Base-by-base conservation (phyloP, 1,140 invertebrate genomes). In the Coptotermes formosanus region DNA sequence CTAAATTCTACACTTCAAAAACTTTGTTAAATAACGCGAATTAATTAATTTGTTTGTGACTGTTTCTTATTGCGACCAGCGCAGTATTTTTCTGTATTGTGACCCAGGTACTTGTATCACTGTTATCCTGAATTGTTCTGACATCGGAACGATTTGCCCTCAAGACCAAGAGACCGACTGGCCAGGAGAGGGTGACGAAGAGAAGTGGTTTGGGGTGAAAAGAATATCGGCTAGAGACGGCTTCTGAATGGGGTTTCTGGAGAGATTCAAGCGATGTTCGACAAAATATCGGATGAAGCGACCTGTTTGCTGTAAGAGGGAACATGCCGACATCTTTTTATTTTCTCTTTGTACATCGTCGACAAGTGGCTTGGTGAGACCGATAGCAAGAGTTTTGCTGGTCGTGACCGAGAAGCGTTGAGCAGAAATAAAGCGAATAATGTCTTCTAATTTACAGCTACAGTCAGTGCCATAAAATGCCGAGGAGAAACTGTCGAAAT, bases 101-200 rank as follows among this genome's bases (percentile, higher is more conserved):
- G 25, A n/a, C 4, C 0, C 25, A n/a, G 11, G 52, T 55, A 75
- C n/a, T 75, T 75, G 14, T 12, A 14, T n/a, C 64, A 75, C 64
- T 75, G 25, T 75, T 75, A 30, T 30, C 14, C 64, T 75, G n/a
- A 75, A 75, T 2, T 25, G 0, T 30, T 75, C 25, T 75, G 64
- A 25, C 7, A 75, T 75, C 14, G 25, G 25, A 75, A 30, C 64
- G 64, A 75, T 75, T 75, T 75, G 64, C 64, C 64, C 64, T 75
- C 64, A 75, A 75, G 25, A 75, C 64, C 64, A 30, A 75, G 64
- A 75, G 64, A 75, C 64, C 64, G 25, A 75, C 64, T 75, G 64
- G 64, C 64, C 64, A 75, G n/a, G 64, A 75, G n/a, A 30, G n/a
- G 64, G 64, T 25, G 25, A 14, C 25, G 25, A 75, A 75, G n/a